Evolutionary conservation across 2,797 vertebrate genomes (phyloP), one percentile per base, ranked within the genome.

Genomic region (Tympanoctomys barrerae): DNA sequence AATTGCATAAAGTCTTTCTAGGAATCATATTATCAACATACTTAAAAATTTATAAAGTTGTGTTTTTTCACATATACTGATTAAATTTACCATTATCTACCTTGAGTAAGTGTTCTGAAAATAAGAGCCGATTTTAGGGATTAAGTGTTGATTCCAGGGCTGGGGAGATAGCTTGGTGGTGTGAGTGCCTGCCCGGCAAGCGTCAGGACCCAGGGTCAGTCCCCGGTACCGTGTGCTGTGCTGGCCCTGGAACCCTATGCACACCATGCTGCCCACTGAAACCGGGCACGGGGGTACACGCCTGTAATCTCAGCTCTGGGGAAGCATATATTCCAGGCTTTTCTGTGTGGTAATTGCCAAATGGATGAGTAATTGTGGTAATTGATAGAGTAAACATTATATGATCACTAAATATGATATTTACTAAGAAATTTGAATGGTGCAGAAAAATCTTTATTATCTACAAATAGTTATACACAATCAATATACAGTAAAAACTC

Each of bases 381-480:
- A 78, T 2, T 84, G 33, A 61, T 68, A 19, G 28, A 14, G 5
- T 39, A 75, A 33, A 66, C 12, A 22, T 84, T 59, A 80, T 80
- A 52, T 24, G 22, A 21, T 12, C 26, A 33, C n/a, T 80, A 93
- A 75, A 11, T 19, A 61, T 90, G 16, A 31, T 94, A 46, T 78
- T 92, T 91, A 46, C 28, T 80, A 59, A 93, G 73, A 75, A 9
- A 68, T 75, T 95, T 94, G 82, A 78, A 71, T 39, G 73, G 5
- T 89, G 42, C 86, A n/a, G 57, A 79, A 84, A 83, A 49, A n/a
- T 77, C 14, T 57, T 92, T 90, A 62, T 70, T 70, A 21, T 75
- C 1, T 87, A 49, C 10, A 52, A 86, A 59, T 33, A 84, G 33
- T 3, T 36, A 78, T 18, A 78, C 5, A 70, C 31, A 78, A 82